Evolutionary conservation across 2,797 vertebrate genomes (phyloP), one percentile per base, ranked within the genome.

Genomic region (Vireo griseus): DNA sequence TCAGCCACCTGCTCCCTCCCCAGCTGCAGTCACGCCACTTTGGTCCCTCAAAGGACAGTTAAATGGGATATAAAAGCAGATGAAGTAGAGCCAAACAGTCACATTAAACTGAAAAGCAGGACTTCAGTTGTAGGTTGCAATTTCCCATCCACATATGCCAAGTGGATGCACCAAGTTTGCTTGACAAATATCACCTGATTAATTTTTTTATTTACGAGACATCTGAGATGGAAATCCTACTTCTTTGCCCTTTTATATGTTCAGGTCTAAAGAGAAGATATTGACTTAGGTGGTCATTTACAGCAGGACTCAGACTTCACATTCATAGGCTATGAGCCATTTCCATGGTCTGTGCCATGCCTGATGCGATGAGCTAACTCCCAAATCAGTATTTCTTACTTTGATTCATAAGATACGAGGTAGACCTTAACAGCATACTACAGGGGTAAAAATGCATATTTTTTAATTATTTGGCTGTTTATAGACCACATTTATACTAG

Each of bases 11-110:
- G 11, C 13, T 69, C 9, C n/a, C 39, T 69, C 25, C n/a, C 1
- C 5, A 39, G 4, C 0, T 67, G 24, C 10, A 18, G 42, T 21
- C 15, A 26, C 2, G 1, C 5, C 8, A 20, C 24, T 77, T n/a
- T 13, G 10, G 33, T 42, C 20, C 7, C 31, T 17, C 9, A 3
- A 74, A 45, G 16, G 51, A 40, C 21, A 79, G 28, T 63, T 33
- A 79, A 87, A 48, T 17, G 2, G 6, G 82, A 59, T 4, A 11
- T 8, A 71, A 87, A 63, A 79, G 14, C 48, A 87, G 22, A 44
- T 31, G 9, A 78, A 31, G 4, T 14, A 69, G 25, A 87, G 17
- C 11, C 57, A 75, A 61, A 66, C 4, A 44, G 15, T 35, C 72
- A 42, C 5, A 91, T 31, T 51, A 37, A 92, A 80, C 4, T 57